Percentiles rank a stretch among this genome's conserved stretches.
phyloP scores from a whole-genome alignment of 2,113 vertebrate species.

The Hypanus sabinus region DNA sequence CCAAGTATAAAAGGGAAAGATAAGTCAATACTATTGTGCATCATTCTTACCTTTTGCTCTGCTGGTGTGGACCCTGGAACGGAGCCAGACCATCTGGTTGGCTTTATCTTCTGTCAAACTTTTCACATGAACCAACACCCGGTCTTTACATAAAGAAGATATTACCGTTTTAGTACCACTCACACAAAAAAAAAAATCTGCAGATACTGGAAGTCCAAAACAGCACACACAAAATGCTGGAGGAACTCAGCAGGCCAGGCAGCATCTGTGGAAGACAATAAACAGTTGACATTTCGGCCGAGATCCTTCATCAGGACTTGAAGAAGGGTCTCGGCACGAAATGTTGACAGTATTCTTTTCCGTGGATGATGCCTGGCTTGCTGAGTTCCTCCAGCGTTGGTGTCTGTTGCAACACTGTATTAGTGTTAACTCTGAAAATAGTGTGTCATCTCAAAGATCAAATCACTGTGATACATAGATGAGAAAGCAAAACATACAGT shows the following conservation, averaged over 20 bases:
- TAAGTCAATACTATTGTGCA: not conserved
- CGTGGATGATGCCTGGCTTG: no score
- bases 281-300: no score
- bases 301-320: no score
- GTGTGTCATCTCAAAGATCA: not conserved
- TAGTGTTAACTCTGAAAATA: constrained; percentile 20
- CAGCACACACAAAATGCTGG: no score
- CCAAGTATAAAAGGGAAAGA: constrained; percentile 23
- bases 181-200: no score
- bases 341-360: no score
- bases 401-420: no score
- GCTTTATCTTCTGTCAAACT: constrained; percentile 74
- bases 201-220: no score
- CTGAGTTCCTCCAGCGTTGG: no score
- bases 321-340: no score
- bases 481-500: not conserved
- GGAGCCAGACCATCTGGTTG: constrained; percentile 85
- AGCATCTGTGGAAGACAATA: no score
- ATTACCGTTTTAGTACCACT: not conserved
- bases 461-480: not conserved
- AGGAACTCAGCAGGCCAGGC: no score
- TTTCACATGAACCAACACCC: constrained; percentile 73
- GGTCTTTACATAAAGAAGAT: constrained; percentile 58
- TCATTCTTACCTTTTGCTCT: constrained; percentile 88
- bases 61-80: constrained; percentile 92